A percentile compares a stretch with the other conserved stretches of the same genome.
Conservation (phyloP, 2,797 vertebrate species). For the Acanthurus tractus region DNA sequence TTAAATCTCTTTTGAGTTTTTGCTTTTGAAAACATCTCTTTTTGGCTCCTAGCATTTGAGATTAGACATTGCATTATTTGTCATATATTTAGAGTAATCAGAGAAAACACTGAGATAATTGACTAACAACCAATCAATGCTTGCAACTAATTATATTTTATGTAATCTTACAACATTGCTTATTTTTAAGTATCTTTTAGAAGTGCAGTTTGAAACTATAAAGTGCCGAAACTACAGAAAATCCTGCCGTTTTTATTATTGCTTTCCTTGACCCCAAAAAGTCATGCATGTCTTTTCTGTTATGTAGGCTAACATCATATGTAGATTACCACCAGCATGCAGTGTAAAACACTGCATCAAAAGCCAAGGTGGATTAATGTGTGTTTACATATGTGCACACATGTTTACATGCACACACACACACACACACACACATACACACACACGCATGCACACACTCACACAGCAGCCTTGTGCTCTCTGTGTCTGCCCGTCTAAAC, state of each 20-base stretch:
- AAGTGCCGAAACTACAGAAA: slow-evolving; percentile 22
- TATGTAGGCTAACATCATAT: slow-evolving; percentile 37
- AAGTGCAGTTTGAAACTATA: slow-evolving; percentile 13
- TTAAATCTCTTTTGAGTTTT: slow-evolving; percentile 5
- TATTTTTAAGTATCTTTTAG: neutral
- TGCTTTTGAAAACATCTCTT: slow-evolving; percentile 5
- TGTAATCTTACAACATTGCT: slow-evolving; percentile 7
- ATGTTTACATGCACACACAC: slow-evolving; percentile 40
- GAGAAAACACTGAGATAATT: slow-evolving; percentile 16
- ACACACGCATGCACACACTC: slow-evolving; percentile 46
- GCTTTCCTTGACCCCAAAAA: slow-evolving; percentile 29
- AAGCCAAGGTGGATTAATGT: slow-evolving; percentile 49
- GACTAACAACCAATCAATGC: neutral
- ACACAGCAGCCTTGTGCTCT: slow-evolving; percentile 63
- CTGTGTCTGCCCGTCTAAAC: slow-evolving; percentile 78
- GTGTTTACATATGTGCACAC: slow-evolving; percentile 65
- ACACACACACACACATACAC: slow-evolving; percentile 43
- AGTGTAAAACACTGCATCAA: slow-evolving; percentile 39
- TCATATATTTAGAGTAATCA: slow-evolving; percentile 3
- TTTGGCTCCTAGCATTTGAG: slow-evolving; percentile 6
- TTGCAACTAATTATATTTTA: neutral
- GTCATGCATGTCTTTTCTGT: slow-evolving; percentile 39
- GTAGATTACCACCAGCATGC: slow-evolving; percentile 21
- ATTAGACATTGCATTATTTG: slow-evolving; percentile 17
- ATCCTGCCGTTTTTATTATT: slow-evolving; percentile 26